phyloP scores from a whole-genome alignment of 1,140 invertebrate species.

The Hormaphis cornu region DNA sequence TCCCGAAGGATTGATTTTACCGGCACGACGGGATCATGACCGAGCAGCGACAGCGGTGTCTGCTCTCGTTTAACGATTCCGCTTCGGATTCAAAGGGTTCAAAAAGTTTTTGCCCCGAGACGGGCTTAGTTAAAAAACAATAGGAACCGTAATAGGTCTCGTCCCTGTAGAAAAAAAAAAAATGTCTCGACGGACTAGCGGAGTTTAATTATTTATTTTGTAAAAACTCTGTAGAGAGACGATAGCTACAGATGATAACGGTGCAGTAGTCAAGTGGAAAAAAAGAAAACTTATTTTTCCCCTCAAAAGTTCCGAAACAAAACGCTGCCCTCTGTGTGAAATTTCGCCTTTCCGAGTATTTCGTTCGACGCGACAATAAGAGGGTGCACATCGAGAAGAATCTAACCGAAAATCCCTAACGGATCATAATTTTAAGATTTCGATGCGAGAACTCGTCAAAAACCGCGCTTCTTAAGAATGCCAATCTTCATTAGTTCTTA shows the following conservation, averaged over 20 bases:
- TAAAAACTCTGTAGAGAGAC: too few species aligned
- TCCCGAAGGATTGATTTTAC: too few species aligned
- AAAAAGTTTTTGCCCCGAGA: constrained; percentile 19
- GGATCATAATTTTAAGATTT: too few species aligned
- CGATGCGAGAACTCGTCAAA: too few species aligned
- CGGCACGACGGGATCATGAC: too few species aligned
- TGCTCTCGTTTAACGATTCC: neutral
- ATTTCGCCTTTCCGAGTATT: constrained; percentile 4
- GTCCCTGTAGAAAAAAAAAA: neutral
- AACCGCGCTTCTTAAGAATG: too few species aligned
- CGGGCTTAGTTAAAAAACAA: constrained; percentile 21
- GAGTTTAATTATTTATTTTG: constrained; percentile 23
- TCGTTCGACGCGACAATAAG: too few species aligned
- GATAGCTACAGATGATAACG: neutral
- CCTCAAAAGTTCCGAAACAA: constrained; percentile 18
- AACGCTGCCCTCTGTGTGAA: neutral
- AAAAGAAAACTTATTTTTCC: constrained; percentile 9
- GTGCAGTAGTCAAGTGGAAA: neutral
- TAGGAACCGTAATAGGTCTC: constrained; percentile 6
- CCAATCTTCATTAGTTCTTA: too few species aligned
- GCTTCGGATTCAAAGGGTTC: constrained; percentile 11
- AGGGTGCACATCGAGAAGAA: too few species aligned
- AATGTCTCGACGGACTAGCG: neutral
- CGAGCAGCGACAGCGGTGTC: too few species aligned
- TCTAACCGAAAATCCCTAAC: too few species aligned